Percentiles rank a stretch among this genome's conserved stretches.
phyloP scores from a whole-genome alignment of 92 coral and sea anemone species.

The Heteractis magnifica region DNA sequence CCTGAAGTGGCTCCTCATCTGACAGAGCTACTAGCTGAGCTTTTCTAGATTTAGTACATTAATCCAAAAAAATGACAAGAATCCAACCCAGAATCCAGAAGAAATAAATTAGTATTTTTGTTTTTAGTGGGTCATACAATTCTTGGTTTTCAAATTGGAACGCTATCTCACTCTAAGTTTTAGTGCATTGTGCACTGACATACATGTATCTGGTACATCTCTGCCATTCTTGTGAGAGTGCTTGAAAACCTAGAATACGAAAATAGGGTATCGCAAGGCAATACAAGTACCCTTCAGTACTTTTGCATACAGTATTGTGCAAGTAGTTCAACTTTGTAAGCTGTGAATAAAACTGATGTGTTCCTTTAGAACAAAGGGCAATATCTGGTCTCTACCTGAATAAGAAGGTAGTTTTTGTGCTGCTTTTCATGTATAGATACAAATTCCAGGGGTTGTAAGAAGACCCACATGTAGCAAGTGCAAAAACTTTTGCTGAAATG shows the following conservation, averaged over 20 bases:
- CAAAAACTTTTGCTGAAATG: no score
- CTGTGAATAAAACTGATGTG: background rate
- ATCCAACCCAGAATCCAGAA: background rate
- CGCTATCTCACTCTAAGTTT: background rate
- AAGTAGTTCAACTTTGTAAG: background rate
- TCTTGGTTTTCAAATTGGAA: background rate
- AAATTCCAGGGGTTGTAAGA: no score
- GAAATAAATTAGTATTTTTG: background rate
- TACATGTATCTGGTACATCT: background rate
- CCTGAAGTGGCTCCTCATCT: constrained; percentile 71
- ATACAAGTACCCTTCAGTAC: background rate
- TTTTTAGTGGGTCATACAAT: background rate
- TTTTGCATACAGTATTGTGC: background rate
- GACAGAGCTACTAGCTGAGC: constrained; percentile 68
- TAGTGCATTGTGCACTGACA: background rate
- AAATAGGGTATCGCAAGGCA: background rate
- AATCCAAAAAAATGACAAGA: background rate
- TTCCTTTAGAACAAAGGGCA: background rate
- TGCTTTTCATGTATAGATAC: no score
- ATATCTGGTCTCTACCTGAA: no score
- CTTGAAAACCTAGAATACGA: background rate
- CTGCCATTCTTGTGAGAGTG: background rate
- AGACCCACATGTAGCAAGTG: no score
- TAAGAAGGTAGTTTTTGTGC: no score
- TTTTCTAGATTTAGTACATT: constrained; percentile 52